These are phyloP conservation scores for Eupithecia abbreviata DNA, from an alignment of 2,888 invertebrate genomes.

Conservation along the genomic window DNA sequence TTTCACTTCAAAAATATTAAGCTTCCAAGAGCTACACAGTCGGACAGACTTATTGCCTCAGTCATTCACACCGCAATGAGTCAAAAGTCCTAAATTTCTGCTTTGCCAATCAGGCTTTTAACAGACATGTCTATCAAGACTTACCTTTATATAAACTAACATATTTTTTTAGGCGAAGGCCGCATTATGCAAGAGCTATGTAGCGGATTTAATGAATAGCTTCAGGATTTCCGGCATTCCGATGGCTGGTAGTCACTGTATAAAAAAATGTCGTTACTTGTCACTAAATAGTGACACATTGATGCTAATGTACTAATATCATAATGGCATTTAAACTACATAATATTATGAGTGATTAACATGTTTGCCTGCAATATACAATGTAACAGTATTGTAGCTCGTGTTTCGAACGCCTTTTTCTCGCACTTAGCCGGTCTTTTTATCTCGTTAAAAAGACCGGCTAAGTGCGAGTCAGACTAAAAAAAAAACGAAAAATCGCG, in stretches of 20 bases:
- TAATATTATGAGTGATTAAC: background rate
- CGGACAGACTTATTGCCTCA: background rate
- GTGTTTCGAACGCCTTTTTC: background rate
- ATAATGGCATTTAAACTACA: background rate
- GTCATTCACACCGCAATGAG: background rate
- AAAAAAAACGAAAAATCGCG: no score
- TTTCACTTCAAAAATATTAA: background rate
- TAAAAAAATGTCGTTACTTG: background rate
- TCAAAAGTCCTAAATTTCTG: background rate
- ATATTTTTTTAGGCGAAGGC: background rate
- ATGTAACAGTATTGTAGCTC: background rate
- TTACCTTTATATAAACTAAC: background rate
- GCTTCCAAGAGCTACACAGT: background rate
- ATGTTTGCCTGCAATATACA: background rate
- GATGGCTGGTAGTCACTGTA: background rate
- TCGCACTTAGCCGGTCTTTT: no score
- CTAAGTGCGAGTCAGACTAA: no score
- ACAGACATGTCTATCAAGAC: background rate
- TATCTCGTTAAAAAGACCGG: no score
- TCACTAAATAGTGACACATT: background rate
- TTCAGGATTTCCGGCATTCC: conserved; percentile 5
- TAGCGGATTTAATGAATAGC: background rate
- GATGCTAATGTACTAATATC: background rate
- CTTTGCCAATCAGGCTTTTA: background rate
- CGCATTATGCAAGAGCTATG: background rate